These are phyloP conservation scores for Pavo muticus DNA, from an alignment of 2,113 vertebrate genomes.

Conservation along the genomic window DNA sequence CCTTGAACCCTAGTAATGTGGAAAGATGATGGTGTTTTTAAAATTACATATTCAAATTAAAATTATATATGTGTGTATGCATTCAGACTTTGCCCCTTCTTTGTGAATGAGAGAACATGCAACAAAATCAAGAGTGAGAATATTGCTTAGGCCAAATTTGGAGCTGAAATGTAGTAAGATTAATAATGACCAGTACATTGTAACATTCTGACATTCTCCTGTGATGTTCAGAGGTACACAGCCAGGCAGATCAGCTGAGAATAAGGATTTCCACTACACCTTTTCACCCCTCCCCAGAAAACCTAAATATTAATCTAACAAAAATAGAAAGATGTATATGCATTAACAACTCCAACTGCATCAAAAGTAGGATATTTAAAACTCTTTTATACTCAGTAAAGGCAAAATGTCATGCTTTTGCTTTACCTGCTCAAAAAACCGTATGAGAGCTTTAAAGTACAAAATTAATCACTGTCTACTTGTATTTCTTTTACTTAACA, in stretches of 20 bases:
- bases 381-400: neutral
- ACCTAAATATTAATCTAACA: neutral
- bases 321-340: neutral
- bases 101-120: neutral
- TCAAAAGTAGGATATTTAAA: neutral
- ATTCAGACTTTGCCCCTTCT: neutral
- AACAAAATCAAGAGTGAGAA: neutral
- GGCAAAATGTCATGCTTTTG: neutral
- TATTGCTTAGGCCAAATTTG: neutral
- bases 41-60: neutral
- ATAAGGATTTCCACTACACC: neutral
- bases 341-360: neutral
- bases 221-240: neutral
- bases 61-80: neutral
- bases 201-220: neutral
- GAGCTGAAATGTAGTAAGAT: neutral
- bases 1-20: neutral
- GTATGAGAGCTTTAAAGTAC: neutral
- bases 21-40: conserved; percentile 17
- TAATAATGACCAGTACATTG: neutral
- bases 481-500: neutral
- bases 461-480: neutral
- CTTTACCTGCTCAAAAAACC: neutral
- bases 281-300: neutral
- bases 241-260: neutral